These are phyloP conservation scores for Monochamus alternatus DNA, from an alignment of 2,888 invertebrate species.

Conservation along the genomic window DNA sequence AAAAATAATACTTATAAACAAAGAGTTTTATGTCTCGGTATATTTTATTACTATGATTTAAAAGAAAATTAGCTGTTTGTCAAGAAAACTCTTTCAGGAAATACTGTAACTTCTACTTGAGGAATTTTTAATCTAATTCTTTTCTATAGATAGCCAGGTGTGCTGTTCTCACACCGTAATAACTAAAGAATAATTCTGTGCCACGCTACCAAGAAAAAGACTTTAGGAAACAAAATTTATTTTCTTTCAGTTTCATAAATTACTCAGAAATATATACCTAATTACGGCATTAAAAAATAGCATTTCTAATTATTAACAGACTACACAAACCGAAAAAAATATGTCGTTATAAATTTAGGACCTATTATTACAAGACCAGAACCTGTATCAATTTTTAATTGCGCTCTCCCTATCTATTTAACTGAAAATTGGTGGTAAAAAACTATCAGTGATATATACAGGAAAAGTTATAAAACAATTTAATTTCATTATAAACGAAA, in stretches of 20 bases:
- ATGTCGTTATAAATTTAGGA: too few species aligned
- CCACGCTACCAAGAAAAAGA: constrained; percentile 47
- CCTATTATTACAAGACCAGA: too few species aligned
- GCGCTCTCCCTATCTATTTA: too few species aligned
- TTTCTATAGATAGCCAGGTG: constrained; percentile 56
- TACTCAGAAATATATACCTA: constrained; percentile 23
- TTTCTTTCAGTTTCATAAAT: constrained; percentile 41
- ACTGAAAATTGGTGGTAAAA: too few species aligned
- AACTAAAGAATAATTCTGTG: constrained; percentile 47
- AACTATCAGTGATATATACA: too few species aligned
- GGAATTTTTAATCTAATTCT: constrained; percentile 59
- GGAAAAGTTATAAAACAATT: too few species aligned
- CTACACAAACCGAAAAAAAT: too few species aligned
- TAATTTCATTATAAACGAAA: too few species aligned
- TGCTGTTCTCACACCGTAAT: constrained; percentile 55
- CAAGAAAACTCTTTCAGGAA: constrained; percentile 46
- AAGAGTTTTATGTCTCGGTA: constrained; percentile 9
- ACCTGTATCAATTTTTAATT: too few species aligned
- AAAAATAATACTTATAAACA: constrained; percentile 21
- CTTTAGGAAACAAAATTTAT: constrained; percentile 49
- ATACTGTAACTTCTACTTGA: constrained; percentile 50
- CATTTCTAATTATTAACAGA: not conserved
- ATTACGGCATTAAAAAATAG: constrained; percentile 21
- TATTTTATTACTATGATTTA: constrained; percentile 31
- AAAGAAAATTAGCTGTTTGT: constrained; percentile 36